These are phyloP conservation scores for Botrylloides violaceus DNA, from an alignment of 23 tunicate genomes.

Conservation along the genomic window DNA sequence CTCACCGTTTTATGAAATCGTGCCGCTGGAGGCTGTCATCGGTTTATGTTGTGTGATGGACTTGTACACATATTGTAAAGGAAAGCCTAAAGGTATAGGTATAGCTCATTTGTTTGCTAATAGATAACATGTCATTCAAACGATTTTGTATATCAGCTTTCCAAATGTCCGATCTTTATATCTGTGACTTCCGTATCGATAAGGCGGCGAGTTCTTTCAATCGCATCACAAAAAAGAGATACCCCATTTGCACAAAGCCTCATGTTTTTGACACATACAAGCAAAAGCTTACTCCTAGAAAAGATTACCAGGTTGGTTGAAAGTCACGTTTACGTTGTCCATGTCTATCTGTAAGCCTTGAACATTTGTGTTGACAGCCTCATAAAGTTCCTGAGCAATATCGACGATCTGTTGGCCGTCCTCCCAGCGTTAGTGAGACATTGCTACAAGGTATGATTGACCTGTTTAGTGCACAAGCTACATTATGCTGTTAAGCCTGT, in stretches of 20 bases:
- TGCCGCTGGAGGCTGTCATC: conserved; percentile 81
- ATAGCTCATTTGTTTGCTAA: neutral
- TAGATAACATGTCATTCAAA: no score
- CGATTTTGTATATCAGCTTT: conserved; percentile 19
- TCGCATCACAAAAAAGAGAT: conserved; percentile 39
- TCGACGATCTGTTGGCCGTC: conserved; percentile 40
- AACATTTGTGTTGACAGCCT: conserved; percentile 7
- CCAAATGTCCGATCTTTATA: conserved; percentile 46
- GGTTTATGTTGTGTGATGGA: conserved; percentile 69
- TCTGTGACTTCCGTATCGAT: conserved; percentile 63
- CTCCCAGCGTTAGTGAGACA: conserved; percentile 35
- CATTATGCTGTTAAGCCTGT: no score
- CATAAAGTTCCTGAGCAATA: conserved; percentile 79
- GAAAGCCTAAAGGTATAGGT: conserved; percentile 76
- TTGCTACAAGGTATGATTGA: conserved; percentile 21
- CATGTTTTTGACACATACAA: conserved; percentile 69
- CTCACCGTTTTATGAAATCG: conserved; percentile 73
- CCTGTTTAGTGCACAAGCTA: no score
- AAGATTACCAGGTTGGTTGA: conserved; percentile 17
- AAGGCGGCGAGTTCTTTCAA: conserved; percentile 33
- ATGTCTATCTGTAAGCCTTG: no score
- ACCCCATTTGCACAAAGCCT: conserved; percentile 77
- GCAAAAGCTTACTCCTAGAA: conserved; percentile 21
- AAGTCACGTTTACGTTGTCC: no score
- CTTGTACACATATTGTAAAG: conserved; percentile 48